Conservation (phyloP, 2,113 vertebrate genomes). For the Dinomys branickii region DNA sequence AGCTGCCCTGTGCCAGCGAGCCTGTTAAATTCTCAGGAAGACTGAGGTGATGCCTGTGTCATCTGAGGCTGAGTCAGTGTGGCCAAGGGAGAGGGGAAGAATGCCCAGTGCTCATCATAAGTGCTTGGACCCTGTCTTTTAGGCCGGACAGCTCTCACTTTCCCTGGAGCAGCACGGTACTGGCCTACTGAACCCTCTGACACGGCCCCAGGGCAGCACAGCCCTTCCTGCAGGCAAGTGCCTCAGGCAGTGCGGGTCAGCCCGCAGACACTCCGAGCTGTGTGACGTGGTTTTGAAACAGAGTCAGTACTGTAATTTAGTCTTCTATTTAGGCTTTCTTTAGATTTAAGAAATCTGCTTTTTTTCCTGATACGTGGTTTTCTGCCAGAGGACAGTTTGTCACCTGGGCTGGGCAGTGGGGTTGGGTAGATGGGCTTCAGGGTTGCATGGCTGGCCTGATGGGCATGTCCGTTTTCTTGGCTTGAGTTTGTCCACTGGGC, state of each 20-base stretch:
- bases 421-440: background rate
- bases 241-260: background rate
- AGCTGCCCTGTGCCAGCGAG: background rate
- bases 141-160: background rate
- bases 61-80: background rate
- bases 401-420: background rate
- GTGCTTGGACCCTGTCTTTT: background rate
- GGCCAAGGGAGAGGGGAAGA: background rate
- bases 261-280: background rate
- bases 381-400: background rate
- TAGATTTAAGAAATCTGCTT: background rate
- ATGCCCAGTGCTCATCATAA: background rate
- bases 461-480: background rate
- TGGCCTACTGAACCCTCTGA: background rate
- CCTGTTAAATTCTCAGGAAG: background rate
- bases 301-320: background rate
- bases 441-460: background rate
- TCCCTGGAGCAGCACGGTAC: background rate
- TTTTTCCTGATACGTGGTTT: background rate
- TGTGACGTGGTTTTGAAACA: background rate
- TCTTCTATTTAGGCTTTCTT: constrained; percentile 15
- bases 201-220: background rate
- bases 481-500: background rate
- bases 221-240: fast-evolving
- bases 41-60: fast-evolving